Evolutionary conservation across 2,113 vertebrate genomes (phyloP).

Genomic region (Recurvirostra avosetta): DNA sequence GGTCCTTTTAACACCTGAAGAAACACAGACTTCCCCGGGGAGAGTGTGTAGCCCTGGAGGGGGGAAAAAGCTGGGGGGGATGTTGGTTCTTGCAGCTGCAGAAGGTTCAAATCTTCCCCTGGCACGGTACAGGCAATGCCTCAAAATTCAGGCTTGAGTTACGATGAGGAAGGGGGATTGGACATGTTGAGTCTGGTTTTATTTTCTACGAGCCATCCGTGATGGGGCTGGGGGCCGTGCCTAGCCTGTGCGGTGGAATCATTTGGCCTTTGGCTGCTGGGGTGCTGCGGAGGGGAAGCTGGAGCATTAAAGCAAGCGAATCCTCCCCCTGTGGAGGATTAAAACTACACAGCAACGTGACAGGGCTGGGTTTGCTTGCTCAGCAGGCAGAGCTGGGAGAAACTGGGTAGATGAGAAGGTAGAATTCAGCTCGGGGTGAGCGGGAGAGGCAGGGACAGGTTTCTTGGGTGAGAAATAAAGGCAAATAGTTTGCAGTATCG

Average conservation of each 20-base stretch:
- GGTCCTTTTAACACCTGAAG: neutral
- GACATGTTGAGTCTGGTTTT: fast-evolving
- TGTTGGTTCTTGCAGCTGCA: neutral
- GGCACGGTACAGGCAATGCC: neutral
- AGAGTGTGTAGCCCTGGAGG: neutral
- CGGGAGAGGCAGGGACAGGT: neutral
- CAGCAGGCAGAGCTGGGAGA: fast-evolving
- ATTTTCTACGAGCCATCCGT: neutral
- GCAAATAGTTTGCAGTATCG: neutral
- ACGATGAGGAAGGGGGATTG: neutral
- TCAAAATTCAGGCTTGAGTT: neutral
- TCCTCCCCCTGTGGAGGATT: neutral
- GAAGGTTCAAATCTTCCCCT: neutral
- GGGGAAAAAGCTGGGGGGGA: fast-evolving
- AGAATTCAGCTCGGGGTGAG: neutral
- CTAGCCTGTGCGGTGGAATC: neutral
- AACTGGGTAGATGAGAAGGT: neutral
- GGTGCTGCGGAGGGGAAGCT: neutral
- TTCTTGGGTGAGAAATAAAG: neutral
- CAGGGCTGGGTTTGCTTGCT: neutral
- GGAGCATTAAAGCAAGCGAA: neutral
- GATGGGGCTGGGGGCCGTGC: neutral
- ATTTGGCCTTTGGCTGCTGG: neutral
- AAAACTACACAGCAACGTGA: neutral
- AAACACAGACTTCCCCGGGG: fast-evolving